Percentiles rank a stretch among this genome's conserved stretches.
phyloP scores from a whole-genome alignment of 1,140 invertebrate species.

The Epicauta chinensis region DNA sequence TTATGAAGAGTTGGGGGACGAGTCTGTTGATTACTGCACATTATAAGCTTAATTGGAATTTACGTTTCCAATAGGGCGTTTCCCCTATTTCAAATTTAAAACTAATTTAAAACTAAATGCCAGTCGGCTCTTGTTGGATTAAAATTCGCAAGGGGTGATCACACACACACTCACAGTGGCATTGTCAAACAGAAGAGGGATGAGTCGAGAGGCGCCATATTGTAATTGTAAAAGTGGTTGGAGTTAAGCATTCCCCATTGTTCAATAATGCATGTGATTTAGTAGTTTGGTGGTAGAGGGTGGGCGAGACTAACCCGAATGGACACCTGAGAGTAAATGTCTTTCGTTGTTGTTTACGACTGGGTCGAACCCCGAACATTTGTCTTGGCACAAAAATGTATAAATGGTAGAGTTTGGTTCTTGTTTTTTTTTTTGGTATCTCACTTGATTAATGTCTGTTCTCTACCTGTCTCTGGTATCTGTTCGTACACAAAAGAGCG shows the following conservation, averaged over 20 bases:
- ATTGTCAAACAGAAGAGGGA: no score
- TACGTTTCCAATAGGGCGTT: conserved; percentile 10
- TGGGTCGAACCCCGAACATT: conserved; percentile 26
- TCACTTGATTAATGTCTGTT: conserved; percentile 28
- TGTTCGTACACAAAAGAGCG: not conserved
- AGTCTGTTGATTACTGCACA: no score
- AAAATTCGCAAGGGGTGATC: conserved; percentile 19
- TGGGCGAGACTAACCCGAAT: conserved; percentile 23
- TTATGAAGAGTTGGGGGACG: no score
- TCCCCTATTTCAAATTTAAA: conserved; percentile 20
- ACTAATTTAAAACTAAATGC: conserved; percentile 24
- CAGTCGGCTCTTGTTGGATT: conserved; percentile 14
- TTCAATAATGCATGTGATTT: conserved; percentile 38
- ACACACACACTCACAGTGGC: conserved; percentile 13
- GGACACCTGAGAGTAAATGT: conserved; percentile 31
- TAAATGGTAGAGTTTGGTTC: conserved; percentile 26
- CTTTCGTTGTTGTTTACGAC: conserved; percentile 21
- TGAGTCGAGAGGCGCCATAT: conserved; percentile 19
- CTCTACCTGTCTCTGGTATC: not conserved
- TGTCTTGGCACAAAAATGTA: conserved; percentile 28
- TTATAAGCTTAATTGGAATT: conserved; percentile 3
- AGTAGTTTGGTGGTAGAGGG: conserved; percentile 19
- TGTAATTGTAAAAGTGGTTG: conserved; percentile 26
- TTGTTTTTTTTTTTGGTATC: conserved; percentile 5
- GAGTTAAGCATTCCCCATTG: conserved; percentile 29